Evolutionary conservation across 2,797 vertebrate genomes (phyloP), one percentile per base, ranked within the genome.

Genomic region (Gadopsis marmoratus): DNA sequence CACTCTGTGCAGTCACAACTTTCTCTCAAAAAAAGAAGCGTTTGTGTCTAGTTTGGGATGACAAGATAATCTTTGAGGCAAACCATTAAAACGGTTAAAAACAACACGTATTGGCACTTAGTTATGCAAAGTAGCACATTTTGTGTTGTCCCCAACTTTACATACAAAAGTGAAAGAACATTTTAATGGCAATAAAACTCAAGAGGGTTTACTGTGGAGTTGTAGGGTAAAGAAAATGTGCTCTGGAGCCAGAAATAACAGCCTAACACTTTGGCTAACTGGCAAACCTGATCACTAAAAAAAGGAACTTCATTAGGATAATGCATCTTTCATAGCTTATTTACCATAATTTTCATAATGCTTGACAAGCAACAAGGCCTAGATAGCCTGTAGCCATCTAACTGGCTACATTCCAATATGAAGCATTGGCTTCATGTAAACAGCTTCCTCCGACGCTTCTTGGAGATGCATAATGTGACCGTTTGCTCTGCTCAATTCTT

Each of bases 121-220:
- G 11, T 43, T 55, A 0, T 19, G 7, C 12, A 63, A 82, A 72
- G 41, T 61, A 61, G 43, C 53, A 70, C 31, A 54, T 26, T n/a
- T 55, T 53, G 14, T 71, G 50, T 75, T 16, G 26, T 61, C 65
- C 19, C 45, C 73, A 78, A 81, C 9, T 59, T 50, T 7, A 66
- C 50, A 60, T 2, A 21, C 21, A 76, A 21, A 39, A 37, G n/a
- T 72, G 37, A 19, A 47, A 23, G 5, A 37, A 64, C 43, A 45
- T 64, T 17, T 54, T 37, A 47, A 59, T 37, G 35, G 54, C 35
- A 41, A 33, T 68, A 63, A 43, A 60, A 74, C 13, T 47, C 1
- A 29, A 29, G 5, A 47, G 5, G 21, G 3, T 56, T 63, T 71
- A 51, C 33, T 39, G 43, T 71, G 0, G 13, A 2, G 7, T 26